Evolutionary conservation across 1,140 invertebrate genomes (phyloP).

Genomic region (Phortica variegata): DNA sequence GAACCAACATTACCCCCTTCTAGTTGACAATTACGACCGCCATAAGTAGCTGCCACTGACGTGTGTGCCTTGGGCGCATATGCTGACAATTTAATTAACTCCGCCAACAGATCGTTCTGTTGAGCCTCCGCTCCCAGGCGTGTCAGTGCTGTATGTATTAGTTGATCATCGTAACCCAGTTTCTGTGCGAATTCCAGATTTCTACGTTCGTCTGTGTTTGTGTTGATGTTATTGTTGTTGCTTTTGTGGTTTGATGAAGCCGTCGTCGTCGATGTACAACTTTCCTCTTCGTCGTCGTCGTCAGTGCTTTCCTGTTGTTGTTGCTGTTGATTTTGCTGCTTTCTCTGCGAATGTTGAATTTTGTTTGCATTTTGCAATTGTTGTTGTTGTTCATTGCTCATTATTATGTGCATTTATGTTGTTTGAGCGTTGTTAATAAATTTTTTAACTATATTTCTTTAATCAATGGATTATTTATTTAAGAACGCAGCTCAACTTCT

Average conservation of each 20-base stretch:
- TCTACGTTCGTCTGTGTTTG: slow-evolving; percentile 25
- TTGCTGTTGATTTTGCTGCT: slow-evolving; percentile 20
- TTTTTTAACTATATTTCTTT: no score
- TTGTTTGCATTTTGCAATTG: no score
- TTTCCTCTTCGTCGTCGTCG: slow-evolving; percentile 15
- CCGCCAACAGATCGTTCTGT: slow-evolving; percentile 84
- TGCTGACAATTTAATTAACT: slow-evolving; percentile 74
- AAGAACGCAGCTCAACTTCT: no score
- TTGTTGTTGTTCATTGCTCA: no score
- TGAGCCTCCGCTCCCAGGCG: slow-evolving; percentile 80
- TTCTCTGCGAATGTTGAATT: no score
- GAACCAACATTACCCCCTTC: no score
- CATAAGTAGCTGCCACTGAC: neutral
- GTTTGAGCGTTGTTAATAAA: no score
- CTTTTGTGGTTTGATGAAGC: neutral
- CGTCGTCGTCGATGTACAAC: neutral
- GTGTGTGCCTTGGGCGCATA: slow-evolving; percentile 26
- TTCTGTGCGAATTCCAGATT: slow-evolving; percentile 80
- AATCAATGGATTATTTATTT: no score
- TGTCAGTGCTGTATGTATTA: slow-evolving; percentile 79
- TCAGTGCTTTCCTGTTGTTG: slow-evolving; percentile 36
- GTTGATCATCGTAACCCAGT: slow-evolving; percentile 84
- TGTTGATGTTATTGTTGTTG: neutral
- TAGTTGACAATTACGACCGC: neutral
- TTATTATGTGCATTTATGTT: no score